Base-by-base conservation (phyloP, 2,888 invertebrate species). In the Thecocarcelia acutangulata region DNA sequence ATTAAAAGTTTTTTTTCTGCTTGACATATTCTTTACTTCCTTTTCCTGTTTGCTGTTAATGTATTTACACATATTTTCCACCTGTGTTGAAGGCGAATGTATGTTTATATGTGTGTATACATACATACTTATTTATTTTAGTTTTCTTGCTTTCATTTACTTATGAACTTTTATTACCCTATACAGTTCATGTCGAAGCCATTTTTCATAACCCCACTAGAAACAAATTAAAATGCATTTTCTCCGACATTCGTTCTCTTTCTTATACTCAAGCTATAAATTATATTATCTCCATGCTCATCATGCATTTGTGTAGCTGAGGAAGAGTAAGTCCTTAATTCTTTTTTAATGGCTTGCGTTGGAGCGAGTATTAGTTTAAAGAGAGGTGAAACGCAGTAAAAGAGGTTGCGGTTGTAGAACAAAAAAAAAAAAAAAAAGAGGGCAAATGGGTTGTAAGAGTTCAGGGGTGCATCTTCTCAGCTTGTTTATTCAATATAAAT, bases 1-100 rank as follows among this genome's bases (percentile, higher is more conserved):
- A 40, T 11, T 21, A 59, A 50, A 48, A 48, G 37, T 40, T 15
- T 3, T 3, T 70, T 24, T 70, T 56, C 24, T 37, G 24, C 50
- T 59, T 70, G 70, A 59, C 48, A 70, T 59, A 70, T 70, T 59
- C 37, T 40, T 59, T 1, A 59, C 59, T 48, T 70, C 69, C 58
- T 11, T 59, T 50, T 59, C 68, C 70, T 50, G 70, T 70, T 37
- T 9, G 24, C 19, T 21, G 33, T 12, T 40, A 52, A 19, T 12
- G 12, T 24, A 40, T 52, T 52, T 52, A 17, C 11, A 15, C 12
- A 46, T 5, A 42, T 17, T 63, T 33, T 33, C 2, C 13, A 33
- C 33, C 33, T 33, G 33, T 5, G 9, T 9, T 3, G 9, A 1
- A 33, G 33, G 33, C 33, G 9, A 33, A 9, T 8, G 9, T 8